phyloP scores from a whole-genome alignment of 2,888 invertebrate genomes.

The Nomada fucata region DNA sequence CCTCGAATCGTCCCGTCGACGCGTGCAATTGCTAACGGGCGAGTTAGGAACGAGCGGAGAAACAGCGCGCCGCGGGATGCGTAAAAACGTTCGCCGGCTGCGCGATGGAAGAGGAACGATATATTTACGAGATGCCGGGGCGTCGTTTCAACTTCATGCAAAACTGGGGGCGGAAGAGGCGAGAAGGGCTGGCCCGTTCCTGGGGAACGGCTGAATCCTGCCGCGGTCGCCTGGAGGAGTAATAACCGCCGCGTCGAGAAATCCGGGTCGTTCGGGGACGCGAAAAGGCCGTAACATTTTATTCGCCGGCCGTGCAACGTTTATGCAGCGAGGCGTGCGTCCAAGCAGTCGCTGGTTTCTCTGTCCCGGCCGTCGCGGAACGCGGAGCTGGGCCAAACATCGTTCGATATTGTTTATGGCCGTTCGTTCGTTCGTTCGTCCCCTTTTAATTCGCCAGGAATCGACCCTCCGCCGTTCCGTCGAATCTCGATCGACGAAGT shows the following conservation, averaged over 20 bases:
- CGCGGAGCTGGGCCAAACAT: slow-evolving; percentile 55
- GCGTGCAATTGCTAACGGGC: slow-evolving; percentile 34
- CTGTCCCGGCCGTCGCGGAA: slow-evolving; percentile 26
- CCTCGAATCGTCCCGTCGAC: neutral
- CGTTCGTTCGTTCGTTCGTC: slow-evolving; percentile 45
- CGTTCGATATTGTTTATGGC: slow-evolving; percentile 68
- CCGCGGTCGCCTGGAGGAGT: slow-evolving; percentile 13
- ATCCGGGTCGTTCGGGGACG: slow-evolving; percentile 55
- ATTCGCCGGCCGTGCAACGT: slow-evolving; percentile 59
- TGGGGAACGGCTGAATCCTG: slow-evolving; percentile 13
- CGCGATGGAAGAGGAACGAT: slow-evolving; percentile 44
- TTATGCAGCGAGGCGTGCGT: slow-evolving; percentile 30
- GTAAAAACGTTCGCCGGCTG: neutral
- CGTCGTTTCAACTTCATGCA: slow-evolving; percentile 51
- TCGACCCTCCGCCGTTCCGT: slow-evolving; percentile 23
- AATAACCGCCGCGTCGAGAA: slow-evolving; percentile 53
- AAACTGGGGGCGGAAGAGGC: slow-evolving; percentile 24
- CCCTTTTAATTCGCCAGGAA: slow-evolving; percentile 4
- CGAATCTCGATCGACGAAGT: slow-evolving; percentile 49
- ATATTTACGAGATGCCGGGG: slow-evolving; percentile 45
- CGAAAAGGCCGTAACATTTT: slow-evolving; percentile 59
- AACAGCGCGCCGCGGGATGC: neutral
- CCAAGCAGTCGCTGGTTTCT: slow-evolving; percentile 38
- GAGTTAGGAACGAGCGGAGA: neutral
- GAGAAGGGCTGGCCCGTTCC: neutral